Evolutionary conservation across 1,140 invertebrate genomes (phyloP).

Genomic region (Brachionus manjavacas): DNA sequence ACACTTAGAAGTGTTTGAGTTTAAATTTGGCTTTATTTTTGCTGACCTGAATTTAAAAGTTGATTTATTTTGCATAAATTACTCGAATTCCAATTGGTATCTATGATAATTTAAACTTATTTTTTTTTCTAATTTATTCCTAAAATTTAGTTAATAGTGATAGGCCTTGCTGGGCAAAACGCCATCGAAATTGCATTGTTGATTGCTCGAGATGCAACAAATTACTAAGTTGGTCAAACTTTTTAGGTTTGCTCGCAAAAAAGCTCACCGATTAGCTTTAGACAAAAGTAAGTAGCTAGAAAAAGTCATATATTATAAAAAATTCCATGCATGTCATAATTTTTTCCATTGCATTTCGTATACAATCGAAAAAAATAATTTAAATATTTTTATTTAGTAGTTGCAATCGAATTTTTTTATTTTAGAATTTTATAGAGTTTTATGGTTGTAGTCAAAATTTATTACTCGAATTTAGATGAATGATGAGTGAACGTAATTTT

Average conservation of each 20-base stretch:
- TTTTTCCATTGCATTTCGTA: not conserved
- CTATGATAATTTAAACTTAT: not conserved
- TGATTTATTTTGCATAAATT: not conserved
- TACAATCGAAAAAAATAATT: not conserved
- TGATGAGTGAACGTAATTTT: not conserved
- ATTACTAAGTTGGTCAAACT: not conserved
- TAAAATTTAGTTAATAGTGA: not conserved
- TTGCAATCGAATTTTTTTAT: not conserved
- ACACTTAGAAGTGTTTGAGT: no score
- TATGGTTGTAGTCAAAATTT: not conserved
- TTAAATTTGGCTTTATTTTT: no score
- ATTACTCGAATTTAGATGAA: not conserved
- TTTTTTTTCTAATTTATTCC: not conserved
- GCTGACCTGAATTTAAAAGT: not conserved
- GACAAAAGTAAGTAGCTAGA: not conserved
- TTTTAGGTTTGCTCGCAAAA: not conserved
- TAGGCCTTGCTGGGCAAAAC: not conserved
- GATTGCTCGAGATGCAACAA: no score
- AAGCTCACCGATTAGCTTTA: not conserved
- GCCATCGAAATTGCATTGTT: no score
- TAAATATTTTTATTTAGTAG: not conserved
- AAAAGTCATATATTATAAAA: not conserved
- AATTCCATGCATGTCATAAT: not conserved
- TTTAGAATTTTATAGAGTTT: not conserved
- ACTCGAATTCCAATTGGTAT: not conserved